phyloP scores from a whole-genome alignment of 2,113 vertebrate species.

The Oxyruncus cristatus region DNA sequence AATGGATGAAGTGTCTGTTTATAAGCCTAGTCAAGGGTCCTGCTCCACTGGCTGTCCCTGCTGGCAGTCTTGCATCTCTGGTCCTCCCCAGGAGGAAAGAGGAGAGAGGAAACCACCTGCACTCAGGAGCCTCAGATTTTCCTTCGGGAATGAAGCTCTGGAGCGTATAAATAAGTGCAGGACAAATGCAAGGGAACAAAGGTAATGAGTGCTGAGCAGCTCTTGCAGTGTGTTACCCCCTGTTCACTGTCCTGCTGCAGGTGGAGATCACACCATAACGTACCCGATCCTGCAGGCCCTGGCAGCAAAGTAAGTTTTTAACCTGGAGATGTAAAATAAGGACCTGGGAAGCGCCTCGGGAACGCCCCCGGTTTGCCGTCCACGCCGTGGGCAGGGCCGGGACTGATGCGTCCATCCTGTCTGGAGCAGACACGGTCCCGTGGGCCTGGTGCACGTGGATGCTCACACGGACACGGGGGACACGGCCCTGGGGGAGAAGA shows the following conservation, averaged over 20 bases:
- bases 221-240: background rate
- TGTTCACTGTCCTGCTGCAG: constrained; percentile 59
- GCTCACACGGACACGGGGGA: constrained; percentile 88
- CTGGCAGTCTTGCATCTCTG: background rate
- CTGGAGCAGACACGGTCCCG: constrained; percentile 79
- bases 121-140: background rate
- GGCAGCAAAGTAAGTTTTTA: constrained; percentile 82
- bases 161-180: background rate
- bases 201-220: fast-evolving
- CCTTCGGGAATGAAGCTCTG: background rate
- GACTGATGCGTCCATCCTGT: fast-evolving
- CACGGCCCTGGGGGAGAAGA: constrained; percentile 82
- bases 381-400: fast-evolving
- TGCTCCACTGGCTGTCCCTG: background rate
- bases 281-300: constrained; percentile 93
- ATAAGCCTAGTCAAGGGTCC: background rate
- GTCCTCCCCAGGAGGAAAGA: background rate
- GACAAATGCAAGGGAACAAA: background rate
- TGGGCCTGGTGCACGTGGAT: constrained; percentile 91
- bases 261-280: constrained; percentile 92
- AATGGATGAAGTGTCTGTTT: background rate
- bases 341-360: background rate
- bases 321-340: background rate
- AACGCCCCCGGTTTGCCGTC: background rate
- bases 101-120: background rate